Evolutionary conservation across 2,888 invertebrate species (phyloP), one percentile per base, ranked within the genome.

Genomic region (Zhengitettix transpicula): DNA sequence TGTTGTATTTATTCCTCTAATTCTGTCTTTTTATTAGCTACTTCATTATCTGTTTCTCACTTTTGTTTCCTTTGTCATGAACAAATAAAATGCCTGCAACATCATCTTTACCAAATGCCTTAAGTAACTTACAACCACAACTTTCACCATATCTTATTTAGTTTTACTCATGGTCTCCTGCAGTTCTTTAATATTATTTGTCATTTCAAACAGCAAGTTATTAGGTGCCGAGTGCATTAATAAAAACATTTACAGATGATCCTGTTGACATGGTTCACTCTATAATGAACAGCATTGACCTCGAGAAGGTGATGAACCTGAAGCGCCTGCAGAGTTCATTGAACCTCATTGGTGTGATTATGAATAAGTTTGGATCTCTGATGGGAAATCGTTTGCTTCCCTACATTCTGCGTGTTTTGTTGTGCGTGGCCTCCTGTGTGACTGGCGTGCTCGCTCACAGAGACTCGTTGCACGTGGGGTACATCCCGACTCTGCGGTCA

Each of bases 341-440:
- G 0, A 88, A 87, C 73, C 74, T 91, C 15, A 74, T 90, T 59
- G 82, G 83, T 64, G 80, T 89, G 9, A 80, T 90, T 44, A 79
- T 86, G 60, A 87, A 91, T 69, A 85, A 91, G 70, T 87, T 94
- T 67, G 91, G 89, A 0, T 85, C 87, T 7, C 81, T 86, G 58
- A 81, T 92, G 78, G 80, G 81, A 56, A 75, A 81, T 1, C 74
- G 78, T 56, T 75, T 89, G 57, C 72, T 91, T 12, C 77, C 80
- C 0, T 82, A 82, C 65, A 74, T 94, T 53, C 74, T 93, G 1
- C 85, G 85, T 66, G 75, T 93, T 57, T 74, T 90, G 40, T 74
- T 89, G 14, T 81, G 84, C 42, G 78, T 89, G 55, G 81, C 84
- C 56, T 80, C 84, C 0, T 78, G 81, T 28, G 74, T 85, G n/a